Base-by-base conservation (phyloP, 1,140 invertebrate species). In the Atopsyche davidsoni region DNA sequence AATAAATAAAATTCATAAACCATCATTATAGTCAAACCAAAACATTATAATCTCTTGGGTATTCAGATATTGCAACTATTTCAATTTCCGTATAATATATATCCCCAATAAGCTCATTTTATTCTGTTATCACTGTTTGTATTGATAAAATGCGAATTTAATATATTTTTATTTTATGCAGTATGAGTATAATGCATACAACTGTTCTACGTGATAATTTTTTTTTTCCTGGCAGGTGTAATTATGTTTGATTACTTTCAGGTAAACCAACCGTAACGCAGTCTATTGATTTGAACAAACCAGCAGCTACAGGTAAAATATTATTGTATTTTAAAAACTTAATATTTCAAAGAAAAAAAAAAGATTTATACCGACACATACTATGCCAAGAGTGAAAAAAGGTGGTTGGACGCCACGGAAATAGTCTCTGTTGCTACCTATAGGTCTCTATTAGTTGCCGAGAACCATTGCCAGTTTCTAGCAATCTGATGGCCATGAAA, bases 201-300 rank as follows among this genome's bases (percentile, higher is more conserved):
- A 4, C 19, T 19, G 19, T 14, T 19, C 6, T 10, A 28, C 22
- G 22, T 44, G n/a, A 28, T 24, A 24, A 28, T 28, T 42, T 49
- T 40, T 49, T 48, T 40, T n/a, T 38, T 35, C 10, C n/a, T n/a
- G n/a, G n/a, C n/a, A n/a, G n/a, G n/a, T n/a, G n/a, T n/a, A n/a
- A n/a, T n/a, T n/a, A n/a, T n/a, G n/a, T n/a, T n/a, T n/a, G n/a
- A n/a, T n/a, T n/a, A 28, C 35, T 23, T 42, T 22, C 28, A 50
- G 40, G 16, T 13, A 50, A 50, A 42, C 40, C 47, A 4, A 9
- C 13, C n/a, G 25, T 23, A 2, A 24, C 22, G 10, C 46, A 28
- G 21, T 11, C 36, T 14, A 31, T 17, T 18, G 46, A 39, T 48
- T 19, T 19, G n/a, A 31, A 3, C 16, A 48, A 45, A 45, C 43